Evolutionary conservation across 2,113 vertebrate genomes (phyloP).

Genomic region (Pedionomus torquatus): DNA sequence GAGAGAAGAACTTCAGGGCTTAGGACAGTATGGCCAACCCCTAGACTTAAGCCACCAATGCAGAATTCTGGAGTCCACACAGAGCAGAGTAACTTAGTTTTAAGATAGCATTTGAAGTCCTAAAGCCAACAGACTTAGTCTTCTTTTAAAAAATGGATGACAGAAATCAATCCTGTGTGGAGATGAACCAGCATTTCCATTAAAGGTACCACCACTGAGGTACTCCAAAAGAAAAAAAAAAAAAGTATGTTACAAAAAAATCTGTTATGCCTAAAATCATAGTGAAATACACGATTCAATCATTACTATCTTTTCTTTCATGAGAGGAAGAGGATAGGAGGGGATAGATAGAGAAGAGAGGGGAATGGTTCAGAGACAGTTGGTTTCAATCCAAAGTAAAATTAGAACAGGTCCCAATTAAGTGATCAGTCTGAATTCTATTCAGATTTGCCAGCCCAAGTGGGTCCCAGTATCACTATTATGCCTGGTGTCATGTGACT

Average conservation of each 20-base stretch:
- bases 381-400: constrained; percentile 10
- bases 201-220: neutral
- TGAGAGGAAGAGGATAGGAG: neutral
- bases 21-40: neutral
- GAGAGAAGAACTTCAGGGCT: neutral
- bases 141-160: neutral
- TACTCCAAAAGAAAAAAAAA: neutral
- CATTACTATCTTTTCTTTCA: neutral
- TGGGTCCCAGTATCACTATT: neutral
- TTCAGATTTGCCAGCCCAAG: neutral
- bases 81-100: neutral
- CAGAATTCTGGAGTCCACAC: neutral
- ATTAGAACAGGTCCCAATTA: neutral
- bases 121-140: neutral
- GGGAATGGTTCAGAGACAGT: neutral
- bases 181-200: neutral
- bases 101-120: neutral
- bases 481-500: neutral
- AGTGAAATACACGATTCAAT: neutral
- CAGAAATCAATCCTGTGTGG: neutral
- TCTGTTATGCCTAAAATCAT: neutral
- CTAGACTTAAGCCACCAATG: neutral
- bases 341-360: neutral
- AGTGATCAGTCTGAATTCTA: neutral
- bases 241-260: neutral